These are phyloP conservation scores for Anser cygnoides DNA, from an alignment of 2,113 vertebrate genomes.

Conservation along the genomic window DNA sequence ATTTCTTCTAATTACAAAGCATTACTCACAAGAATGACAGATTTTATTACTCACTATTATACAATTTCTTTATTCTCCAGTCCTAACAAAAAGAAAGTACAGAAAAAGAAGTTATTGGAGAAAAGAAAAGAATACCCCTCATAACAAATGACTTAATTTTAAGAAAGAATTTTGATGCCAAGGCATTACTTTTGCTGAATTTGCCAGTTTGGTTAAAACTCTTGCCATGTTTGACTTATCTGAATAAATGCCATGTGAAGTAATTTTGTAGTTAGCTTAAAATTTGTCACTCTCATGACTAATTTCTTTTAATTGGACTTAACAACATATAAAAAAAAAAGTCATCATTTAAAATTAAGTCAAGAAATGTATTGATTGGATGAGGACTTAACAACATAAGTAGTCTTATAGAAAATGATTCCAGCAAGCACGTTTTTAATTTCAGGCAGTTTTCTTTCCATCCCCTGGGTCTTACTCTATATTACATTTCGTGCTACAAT, in stretches of 20 bases:
- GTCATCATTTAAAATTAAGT: background rate
- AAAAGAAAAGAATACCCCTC: background rate
- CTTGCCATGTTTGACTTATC: background rate
- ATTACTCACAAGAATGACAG: slow-evolving; percentile 66
- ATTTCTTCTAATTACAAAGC: slow-evolving; percentile 63
- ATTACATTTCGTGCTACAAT: background rate
- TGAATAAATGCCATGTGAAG: slow-evolving; percentile 24
- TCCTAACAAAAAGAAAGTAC: slow-evolving; percentile 21
- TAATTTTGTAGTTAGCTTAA: slow-evolving; percentile 5
- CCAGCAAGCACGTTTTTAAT: background rate
- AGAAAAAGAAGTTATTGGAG: slow-evolving; percentile 12
- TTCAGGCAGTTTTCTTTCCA: background rate
- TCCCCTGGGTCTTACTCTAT: background rate
- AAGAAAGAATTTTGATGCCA: slow-evolving; percentile 11
- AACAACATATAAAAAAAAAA: background rate
- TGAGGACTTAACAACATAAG: background rate
- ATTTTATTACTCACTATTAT: slow-evolving; percentile 65
- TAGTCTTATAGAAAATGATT: background rate
- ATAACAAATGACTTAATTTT: slow-evolving; percentile 48
- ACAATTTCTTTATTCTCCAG: slow-evolving; percentile 9
- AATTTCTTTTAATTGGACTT: slow-evolving; percentile 62
- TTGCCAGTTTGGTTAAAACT: slow-evolving; percentile 34
- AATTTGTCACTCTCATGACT: slow-evolving; percentile 35
- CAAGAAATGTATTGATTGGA: slow-evolving; percentile 32
- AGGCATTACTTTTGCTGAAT: slow-evolving; percentile 30